Percentiles rank a stretch among this genome's conserved stretches.
Conservation (phyloP, 2,888 invertebrate genomes). For the Tiphia femorata region DNA sequence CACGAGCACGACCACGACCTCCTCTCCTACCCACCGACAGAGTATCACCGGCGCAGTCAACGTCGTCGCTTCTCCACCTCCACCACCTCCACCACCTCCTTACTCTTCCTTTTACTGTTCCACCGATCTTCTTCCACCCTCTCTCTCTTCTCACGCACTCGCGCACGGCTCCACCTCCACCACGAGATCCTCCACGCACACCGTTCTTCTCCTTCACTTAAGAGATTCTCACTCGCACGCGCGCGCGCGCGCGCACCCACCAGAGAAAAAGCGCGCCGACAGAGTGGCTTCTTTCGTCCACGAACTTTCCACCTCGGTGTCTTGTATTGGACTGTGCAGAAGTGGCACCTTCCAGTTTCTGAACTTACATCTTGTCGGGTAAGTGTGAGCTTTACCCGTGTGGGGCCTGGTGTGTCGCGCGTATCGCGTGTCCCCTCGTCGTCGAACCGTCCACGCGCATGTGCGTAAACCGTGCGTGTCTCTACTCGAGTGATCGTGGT, state of each 20-base stretch:
- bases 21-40: conserved; percentile 27
- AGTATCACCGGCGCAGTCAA: conserved; percentile 6
- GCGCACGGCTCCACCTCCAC: conserved; percentile 9
- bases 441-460: conserved; percentile 17
- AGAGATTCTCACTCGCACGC: neutral
- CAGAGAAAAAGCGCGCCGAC: conserved; percentile 3
- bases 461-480: conserved; percentile 72
- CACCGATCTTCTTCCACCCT: conserved; percentile 5
- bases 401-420: conserved; percentile 39
- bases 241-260: neutral
- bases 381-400: conserved; percentile 66
- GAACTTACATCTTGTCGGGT: conserved; percentile 69
- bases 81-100: conserved; percentile 29
- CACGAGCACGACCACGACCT: no score
- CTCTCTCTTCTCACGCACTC: neutral
- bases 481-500: conserved; percentile 67
- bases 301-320: conserved; percentile 68
- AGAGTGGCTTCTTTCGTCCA: conserved; percentile 44
- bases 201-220: neutral
- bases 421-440: no score
- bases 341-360: conserved; percentile 67
- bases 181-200: neutral
- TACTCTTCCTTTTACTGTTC: conserved; percentile 10
- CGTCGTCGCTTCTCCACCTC: conserved; percentile 12
- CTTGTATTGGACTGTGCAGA: conserved; percentile 68